A percentile compares a stretch with the other conserved stretches of the same genome.
Conservation (phyloP, 2,113 vertebrate species). For the Gymnogyps californianus region DNA sequence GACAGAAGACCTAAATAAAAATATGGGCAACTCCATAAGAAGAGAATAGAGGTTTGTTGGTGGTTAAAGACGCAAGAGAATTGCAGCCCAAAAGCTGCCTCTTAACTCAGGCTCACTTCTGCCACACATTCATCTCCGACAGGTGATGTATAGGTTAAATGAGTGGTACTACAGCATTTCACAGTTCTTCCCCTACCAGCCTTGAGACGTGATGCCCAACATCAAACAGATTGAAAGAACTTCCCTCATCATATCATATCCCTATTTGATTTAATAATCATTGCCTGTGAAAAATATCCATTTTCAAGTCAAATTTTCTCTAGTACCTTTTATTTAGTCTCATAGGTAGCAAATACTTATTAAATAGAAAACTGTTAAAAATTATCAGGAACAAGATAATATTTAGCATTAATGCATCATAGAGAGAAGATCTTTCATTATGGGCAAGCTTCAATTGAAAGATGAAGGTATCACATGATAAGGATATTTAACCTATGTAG, state of each 20-base stretch:
- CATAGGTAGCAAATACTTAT: not conserved
- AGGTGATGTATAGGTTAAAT: not conserved
- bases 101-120: not conserved
- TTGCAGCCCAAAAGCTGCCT: not conserved
- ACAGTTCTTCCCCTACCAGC: not conserved
- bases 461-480: not conserved
- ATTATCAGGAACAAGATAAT: not conserved
- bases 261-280: not conserved
- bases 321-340: not conserved
- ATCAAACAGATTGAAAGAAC: not conserved
- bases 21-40: rapidly evolving
- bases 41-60: not conserved
- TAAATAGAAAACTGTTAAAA: not conserved
- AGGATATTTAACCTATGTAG: not conserved
- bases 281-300: not conserved
- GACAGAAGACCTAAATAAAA: not conserved
- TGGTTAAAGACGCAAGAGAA: not conserved
- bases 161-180: not conserved
- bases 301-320: not conserved
- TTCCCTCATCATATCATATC: not conserved
- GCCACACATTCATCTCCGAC: not conserved
- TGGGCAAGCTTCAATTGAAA: not conserved
- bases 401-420: not conserved
- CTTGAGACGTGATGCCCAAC: not conserved
- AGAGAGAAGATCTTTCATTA: not conserved